Evolutionary conservation across 1,140 invertebrate species (phyloP), one percentile per base, ranked within the genome.

Genomic region (Ladona fulva): DNA sequence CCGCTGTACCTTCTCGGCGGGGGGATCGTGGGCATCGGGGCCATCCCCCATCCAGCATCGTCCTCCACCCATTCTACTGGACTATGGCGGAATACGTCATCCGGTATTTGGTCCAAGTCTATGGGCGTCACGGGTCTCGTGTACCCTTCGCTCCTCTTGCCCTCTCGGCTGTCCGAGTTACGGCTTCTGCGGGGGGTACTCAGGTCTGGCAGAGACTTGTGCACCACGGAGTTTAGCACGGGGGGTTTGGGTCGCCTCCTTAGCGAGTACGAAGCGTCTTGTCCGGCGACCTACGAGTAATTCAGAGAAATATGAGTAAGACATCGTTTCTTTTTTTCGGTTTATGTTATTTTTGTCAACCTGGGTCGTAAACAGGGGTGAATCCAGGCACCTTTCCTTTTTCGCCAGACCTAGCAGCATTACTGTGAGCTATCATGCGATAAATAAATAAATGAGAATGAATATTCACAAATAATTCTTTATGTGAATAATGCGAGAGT

Each of bases 181-280:
- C 86, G 19, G 85, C 82, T 74, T 84, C 81, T 16, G 86, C 86
- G 29, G 85, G 86, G 24, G 86, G 90, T 90, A 80, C 92, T 92
- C 42, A 95, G 85, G 85, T 95, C 93, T 0, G 94, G 94, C 80
- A 95, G 85, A 24, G 93, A 95, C 83, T 95, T 95, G 86, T 95
- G 93, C 84, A 78, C 77, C 16, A 59, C 74, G 29, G 75, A 73
- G 19, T 29, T 74, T 24, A 44, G 25, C 24, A 73, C 76, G 16
- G 75, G 76, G 14, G 42, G 79, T 77, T 0, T 59, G 24, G 74
- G 37, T 22, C 24, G 77, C 74, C 29, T 11, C 22, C 73, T 79
- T 74, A 22, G 24, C 76, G 19, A 73, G 75, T n/a, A 42, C 22
- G n/a, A 59, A 24, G 52, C n/a, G 59, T 78, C 76, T 24, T 77